Conservation (phyloP, 2,888 invertebrate genomes). For the Sarcophaga rosellei region DNA sequence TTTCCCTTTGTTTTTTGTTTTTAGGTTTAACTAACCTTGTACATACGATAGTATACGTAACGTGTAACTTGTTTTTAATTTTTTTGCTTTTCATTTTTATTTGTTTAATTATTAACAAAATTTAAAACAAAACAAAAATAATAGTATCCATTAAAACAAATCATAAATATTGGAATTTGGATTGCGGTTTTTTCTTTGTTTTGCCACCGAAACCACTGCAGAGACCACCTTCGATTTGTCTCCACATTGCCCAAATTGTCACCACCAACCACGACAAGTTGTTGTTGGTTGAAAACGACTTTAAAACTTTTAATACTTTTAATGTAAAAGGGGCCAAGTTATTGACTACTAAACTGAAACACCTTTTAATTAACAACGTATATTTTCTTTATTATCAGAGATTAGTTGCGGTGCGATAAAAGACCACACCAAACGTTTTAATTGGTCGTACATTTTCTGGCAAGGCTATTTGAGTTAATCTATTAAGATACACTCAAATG, state of each 20-base stretch:
- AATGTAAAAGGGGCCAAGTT: constrained; percentile 30
- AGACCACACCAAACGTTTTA: constrained; percentile 50
- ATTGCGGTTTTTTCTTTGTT: constrained; percentile 53
- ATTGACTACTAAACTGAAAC: constrained; percentile 71
- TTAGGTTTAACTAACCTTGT: no score
- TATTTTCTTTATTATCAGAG: constrained; percentile 55
- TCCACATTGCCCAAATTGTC: constrained; percentile 15
- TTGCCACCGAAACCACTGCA: constrained; percentile 7
- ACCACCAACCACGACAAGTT: constrained; percentile 50
- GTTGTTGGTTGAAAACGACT: constrained; percentile 52
- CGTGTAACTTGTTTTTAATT: constrained; percentile 46
- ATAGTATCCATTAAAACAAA: constrained; percentile 35
- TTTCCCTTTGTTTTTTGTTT: background rate
- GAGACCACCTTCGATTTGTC: constrained; percentile 20
- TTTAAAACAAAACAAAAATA: background rate
- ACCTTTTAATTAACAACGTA: constrained; percentile 79
- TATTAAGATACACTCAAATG: constrained; percentile 4
- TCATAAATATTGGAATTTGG: constrained; percentile 60
- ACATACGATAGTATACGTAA: constrained; percentile 1
- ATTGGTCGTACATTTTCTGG: background rate
- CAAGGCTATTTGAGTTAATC: constrained; percentile 16
- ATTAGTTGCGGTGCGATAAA: constrained; percentile 55
- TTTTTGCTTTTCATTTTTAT: constrained; percentile 1
- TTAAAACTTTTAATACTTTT: background rate
- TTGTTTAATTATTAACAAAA: constrained; percentile 18